Evolutionary conservation across 2,888 invertebrate genomes (phyloP), one percentile per base, ranked within the genome.

Genomic region (Habrosyne pyritoides): DNA sequence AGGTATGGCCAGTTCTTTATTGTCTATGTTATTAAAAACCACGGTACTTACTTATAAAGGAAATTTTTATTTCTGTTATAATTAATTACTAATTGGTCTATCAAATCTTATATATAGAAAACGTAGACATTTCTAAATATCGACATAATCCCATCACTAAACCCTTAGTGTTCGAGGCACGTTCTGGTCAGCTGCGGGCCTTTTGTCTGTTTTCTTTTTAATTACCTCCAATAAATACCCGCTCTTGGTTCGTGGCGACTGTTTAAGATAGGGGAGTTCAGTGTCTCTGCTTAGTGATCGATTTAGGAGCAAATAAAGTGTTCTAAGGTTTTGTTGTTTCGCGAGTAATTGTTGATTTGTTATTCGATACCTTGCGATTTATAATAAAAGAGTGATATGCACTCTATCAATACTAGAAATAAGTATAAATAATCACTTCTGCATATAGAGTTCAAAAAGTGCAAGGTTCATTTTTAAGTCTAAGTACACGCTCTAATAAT

Each of bases 151-250:
- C 36, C 71, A 64, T 58, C 75, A 56, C 79, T 81, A 73, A 18
- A 51, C 47, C 48, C 71, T 87, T 83, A 79, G 79, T 73, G 86
- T 87, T 84, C 87, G 61, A 61, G 63, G 76, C 89, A 89, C 89
- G 89, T 87, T 71, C 68, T 73, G 83, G 84, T 88, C 89, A 87
- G 89, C 87, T 87, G 87, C 80, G 83, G 79, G 82, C 81, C 75
- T 84, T 80, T 87, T 84, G 87, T 87, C 87, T 89, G 87, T 88
- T 88, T 89, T 89, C 89, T 89, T 89, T 89, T 89, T 89, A 89
- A 89, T 89, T 89, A 89, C 87, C 79, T 73, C 82, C 84, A 85
- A 89, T 88, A 89, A 89, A 88, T 87, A 83, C 80, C 79, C 83
- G 77, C 79, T 77, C 72, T 69, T 71, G 69, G 66, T 53, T 60